Evolutionary conservation across 2,113 vertebrate genomes (phyloP), one percentile per base, ranked within the genome.

Genomic region (Mobula hypostoma): DNA sequence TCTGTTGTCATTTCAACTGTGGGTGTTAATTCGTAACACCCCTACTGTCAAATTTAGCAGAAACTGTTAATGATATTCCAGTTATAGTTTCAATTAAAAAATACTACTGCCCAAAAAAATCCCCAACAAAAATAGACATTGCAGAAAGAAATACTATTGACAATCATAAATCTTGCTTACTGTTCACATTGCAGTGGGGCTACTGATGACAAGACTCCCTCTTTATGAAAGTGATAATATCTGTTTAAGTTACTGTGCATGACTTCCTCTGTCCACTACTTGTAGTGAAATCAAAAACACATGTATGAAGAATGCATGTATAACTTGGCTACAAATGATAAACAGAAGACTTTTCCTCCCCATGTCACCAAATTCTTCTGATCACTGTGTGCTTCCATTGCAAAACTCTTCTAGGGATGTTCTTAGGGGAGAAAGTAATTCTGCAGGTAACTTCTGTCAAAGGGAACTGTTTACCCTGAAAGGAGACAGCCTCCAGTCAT

Each of bases 291-390:
- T 90, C 61, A 36, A 68, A 66, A 90, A 66, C 85, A 90, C n/a
- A 90, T 90, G 85, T n/a, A 90, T 68, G 85, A 90, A 90, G 85
- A 68, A 90, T 90, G 61, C 61, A 32, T 90, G 29, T 90, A 90
- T 66, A 90, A 66, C 14, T 90, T 90, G 58, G 85, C 58, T 90
- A 90, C 85, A 90, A 90, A 32, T n/a, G 17, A 61, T 63, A 90
- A 90, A 19, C 85, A 88, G 61, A 32, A 90, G 85, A 32, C 63
- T 66, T 32, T 14, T 66, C 61, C 3, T 48, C 29, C 85, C 29
- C 83, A n/a, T 87, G 58, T 88, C 85, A 90, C 5, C 15, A 32
- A 19, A n/a, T 32, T 66, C 85, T 66, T 68, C 61, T 66, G 85
- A 32, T 90, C 61, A n/a, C 29, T 15, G n/a, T 36, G 77, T 79